Base-by-base conservation (phyloP, 2,797 vertebrate species). In the Mormyrops attenuatus region DNA sequence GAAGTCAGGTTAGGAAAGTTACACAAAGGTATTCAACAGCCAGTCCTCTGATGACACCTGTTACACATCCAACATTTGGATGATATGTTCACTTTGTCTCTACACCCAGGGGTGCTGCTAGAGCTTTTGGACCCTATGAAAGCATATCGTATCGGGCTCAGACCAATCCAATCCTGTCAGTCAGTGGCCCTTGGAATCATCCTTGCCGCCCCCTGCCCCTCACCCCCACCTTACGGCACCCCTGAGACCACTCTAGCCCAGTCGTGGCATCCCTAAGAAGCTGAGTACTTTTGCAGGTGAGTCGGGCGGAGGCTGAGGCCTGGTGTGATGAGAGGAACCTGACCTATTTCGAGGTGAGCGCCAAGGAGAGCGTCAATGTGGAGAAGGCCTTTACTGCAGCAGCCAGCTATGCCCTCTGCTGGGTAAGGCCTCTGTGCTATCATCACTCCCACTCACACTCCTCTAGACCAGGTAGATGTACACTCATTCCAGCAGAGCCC, bases 271-370 rank as follows among this genome's bases (percentile, higher is more conserved):
- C 26, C 69, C 22, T 88, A 9, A 69, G 44, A 49, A 69, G 13
- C 22, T 47, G 34, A 26, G 1, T 85, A 20, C 77, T 8, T 63
- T 11, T 52, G 20, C 80, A 89, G 88, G 96, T 97, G 0, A 82
- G 95, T 52, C 92, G 88, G 50, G 94, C 95, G 41, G 91, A 66
- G 0, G 96, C 94, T 88, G 93, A 90, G 3, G 92, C 92, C 85
- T 97, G 96, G 96, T 96, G 96, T 90, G 91, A 94, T 92, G 95
- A 96, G 88, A 96, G 95, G 34, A 94, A 95, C 26, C 94, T 97
- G 50, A 92, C 94, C 0, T 97, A 96, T n/a, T 96, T 96, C 50
- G 96, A 97, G 92, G 96, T 97, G 91, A 96, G 96, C 0, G 96
- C 96, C 91, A 96, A 96, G 93, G 95, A 94, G 66, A 91, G 95